Base-by-base conservation (phyloP, 2,888 invertebrate species). In the Thecocarcelia acutangulata region DNA sequence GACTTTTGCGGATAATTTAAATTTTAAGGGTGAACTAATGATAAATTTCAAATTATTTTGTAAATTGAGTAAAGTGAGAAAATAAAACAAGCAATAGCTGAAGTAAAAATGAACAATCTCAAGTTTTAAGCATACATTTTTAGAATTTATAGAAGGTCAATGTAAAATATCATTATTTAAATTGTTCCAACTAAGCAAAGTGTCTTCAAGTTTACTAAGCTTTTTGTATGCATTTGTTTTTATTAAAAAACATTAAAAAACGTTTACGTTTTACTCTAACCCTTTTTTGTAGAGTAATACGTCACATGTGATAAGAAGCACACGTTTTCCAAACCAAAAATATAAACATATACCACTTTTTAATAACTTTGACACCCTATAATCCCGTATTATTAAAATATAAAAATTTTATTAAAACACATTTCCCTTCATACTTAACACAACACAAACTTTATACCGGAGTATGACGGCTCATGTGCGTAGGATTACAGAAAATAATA, bases 401-500 rank as follows among this genome's bases (percentile, higher is more conserved):
- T 79, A 76, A 80, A 76, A 80, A 75, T 66, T 72, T 56, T 68
- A 68, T 13, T 3, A 79, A 58, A 40, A 21, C n/a, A 66, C 59
- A 66, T 5, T 28, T 37, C 24, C 48, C 1, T 19, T 59, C 21
- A 12, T 17, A 54, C 12, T 21, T 24, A 28, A 48, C 46, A 15
- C 64, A 33, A 21, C 64, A 13, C 21, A 50, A 6, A 37, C 33
- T 40, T 66, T 13, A 58, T 17, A 46, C 48, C 42, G 40, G 33
- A 33, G 48, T 28, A 17, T 50, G 54, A 84, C 86, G 86, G 85
- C 87, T 85, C 88, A 88, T 89, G 88, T 87, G 89, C 87, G 85
- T 85, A 85, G 87, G 89, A 89, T 89, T 89, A 89, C n/a, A n/a
- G n/a, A n/a, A 89, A 87, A 87, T 87, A 87, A 87, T 89, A 87